phyloP scores from a whole-genome alignment of 2,888 invertebrate species.

The Ophion costatus region DNA sequence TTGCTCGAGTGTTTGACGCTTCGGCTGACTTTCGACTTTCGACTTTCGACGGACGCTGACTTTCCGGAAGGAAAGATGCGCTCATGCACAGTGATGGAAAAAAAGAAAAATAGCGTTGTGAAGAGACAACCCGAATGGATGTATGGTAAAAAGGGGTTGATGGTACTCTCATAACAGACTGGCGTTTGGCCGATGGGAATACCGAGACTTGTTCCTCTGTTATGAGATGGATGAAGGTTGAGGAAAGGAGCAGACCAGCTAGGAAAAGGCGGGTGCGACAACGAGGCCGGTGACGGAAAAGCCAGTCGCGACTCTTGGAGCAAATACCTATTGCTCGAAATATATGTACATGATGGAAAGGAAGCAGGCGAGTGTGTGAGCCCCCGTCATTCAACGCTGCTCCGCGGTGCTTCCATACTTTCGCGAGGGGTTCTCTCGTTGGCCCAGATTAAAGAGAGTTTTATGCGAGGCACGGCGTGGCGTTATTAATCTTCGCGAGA shows the following conservation, averaged over 20 bases:
- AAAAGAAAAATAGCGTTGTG: constrained; percentile 44
- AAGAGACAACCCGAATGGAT: constrained; percentile 33
- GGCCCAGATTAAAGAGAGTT: constrained; percentile 77
- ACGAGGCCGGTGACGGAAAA: constrained; percentile 50
- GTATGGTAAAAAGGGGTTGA: constrained; percentile 28
- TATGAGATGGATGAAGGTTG: constrained; percentile 47
- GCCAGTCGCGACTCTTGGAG: constrained; percentile 54
- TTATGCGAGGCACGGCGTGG: constrained; percentile 73
- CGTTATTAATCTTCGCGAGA: constrained; percentile 77
- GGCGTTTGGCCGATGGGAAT: constrained; percentile 61
- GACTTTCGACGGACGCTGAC: no score
- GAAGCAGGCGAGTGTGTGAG: constrained; percentile 57
- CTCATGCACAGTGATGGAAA: constrained; percentile 9
- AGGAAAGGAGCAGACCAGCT: constrained; percentile 29
- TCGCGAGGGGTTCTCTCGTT: constrained; percentile 66
- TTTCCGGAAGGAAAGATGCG: constrained; percentile 16
- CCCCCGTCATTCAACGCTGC: constrained; percentile 63
- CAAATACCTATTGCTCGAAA: constrained; percentile 52
- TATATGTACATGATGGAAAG: constrained; percentile 38
- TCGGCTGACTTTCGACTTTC: no score
- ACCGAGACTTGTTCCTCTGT: constrained; percentile 55
- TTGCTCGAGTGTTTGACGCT: constrained; percentile 32
- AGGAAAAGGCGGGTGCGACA: constrained; percentile 34
- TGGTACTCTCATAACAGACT: constrained; percentile 48
- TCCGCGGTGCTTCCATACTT: constrained; percentile 59